A percentile compares a stretch with the other conserved stretches of the same genome.
phyloP scores from a whole-genome alignment of 2,797 vertebrate genomes.

The Florisuga fusca region DNA sequence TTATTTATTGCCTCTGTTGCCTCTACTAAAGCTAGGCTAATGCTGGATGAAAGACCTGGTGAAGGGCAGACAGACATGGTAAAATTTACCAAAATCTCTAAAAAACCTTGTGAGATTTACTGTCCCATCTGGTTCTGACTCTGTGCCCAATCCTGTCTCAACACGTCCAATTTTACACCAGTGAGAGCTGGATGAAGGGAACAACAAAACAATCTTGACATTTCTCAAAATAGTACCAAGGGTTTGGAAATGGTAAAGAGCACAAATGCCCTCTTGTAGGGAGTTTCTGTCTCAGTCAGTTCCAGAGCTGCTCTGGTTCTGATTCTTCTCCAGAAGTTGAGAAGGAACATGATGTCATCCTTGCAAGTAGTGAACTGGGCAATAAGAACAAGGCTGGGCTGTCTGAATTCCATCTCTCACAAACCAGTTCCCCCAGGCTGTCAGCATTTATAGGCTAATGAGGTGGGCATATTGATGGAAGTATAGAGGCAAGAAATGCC shows the following conservation, averaged over 20 bases:
- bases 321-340: not conserved
- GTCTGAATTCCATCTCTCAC: not conserved
- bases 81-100: not conserved
- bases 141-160: not conserved
- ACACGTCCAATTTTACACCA: not conserved
- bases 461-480: not conserved
- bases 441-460: not conserved
- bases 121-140: not conserved
- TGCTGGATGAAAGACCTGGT: rapidly evolving
- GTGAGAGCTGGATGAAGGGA: not conserved
- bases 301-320: not conserved
- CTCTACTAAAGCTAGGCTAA: not conserved
- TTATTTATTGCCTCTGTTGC: not conserved
- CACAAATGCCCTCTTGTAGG: not conserved
- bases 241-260: not conserved
- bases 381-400: not conserved
- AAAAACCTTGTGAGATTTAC: not conserved
- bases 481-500: not conserved
- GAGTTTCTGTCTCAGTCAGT: not conserved
- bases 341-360: not conserved
- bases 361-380: not conserved
- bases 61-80: not conserved
- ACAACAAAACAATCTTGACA: not conserved
- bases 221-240: not conserved
- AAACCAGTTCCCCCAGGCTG: not conserved